Percentiles rank a stretch among this genome's conserved stretches.
These are phyloP conservation scores for Malacoraja senta DNA, from an alignment of 2,797 vertebrate species.

Conservation along the genomic window DNA sequence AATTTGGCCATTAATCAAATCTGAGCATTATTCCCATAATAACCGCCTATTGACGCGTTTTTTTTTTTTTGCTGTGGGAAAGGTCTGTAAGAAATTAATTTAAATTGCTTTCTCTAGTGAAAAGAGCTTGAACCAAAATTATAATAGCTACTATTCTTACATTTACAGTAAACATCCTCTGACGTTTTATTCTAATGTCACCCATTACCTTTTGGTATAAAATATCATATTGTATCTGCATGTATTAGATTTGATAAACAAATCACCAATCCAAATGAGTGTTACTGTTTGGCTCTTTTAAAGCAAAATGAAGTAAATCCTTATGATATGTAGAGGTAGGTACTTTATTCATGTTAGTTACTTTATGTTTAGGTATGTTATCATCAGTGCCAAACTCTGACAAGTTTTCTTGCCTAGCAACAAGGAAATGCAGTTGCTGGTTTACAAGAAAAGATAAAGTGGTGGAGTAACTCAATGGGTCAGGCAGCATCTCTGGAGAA, in stretches of 20 bases:
- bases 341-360: background rate
- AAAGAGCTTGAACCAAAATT: background rate
- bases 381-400: background rate
- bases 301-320: background rate
- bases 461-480: too few species aligned
- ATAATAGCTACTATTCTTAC: background rate
- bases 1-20: background rate
- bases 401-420: background rate
- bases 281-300: background rate
- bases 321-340: background rate
- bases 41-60: background rate
- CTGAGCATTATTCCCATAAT: background rate
- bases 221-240: background rate
- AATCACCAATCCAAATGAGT: background rate
- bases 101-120: background rate
- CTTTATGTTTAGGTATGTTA: too few species aligned
- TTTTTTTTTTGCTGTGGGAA: background rate
- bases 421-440: too few species aligned
- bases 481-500: too few species aligned
- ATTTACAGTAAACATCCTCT: background rate
- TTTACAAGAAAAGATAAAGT: too few species aligned
- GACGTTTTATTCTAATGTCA: background rate
- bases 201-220: background rate
- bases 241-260: background rate
- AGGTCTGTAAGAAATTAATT: background rate